Base-by-base conservation (phyloP, 1,140 invertebrate species). In the Drosophila rhopaloa region DNA sequence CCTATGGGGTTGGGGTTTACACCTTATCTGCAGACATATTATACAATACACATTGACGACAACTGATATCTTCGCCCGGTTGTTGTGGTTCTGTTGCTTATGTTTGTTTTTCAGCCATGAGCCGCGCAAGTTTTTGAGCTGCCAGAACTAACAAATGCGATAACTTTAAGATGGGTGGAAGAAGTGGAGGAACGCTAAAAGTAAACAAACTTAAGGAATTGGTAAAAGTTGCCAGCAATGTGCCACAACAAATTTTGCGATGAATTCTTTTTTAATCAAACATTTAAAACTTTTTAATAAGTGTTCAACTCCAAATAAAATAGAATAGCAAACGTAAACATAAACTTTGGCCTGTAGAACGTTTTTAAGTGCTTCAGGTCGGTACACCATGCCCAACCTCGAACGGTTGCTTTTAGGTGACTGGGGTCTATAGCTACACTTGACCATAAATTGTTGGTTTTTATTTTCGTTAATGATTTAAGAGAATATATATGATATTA, bases 251-350 rank as follows among this genome's bases (percentile, higher is more conserved):
- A 81, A 86, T 86, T 82, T 71, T 68, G 44, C 67, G 66, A 88
- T 82, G 79, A 88, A 88, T 86, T 86, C 76, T 63, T 81, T 75
- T 86, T 88, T 82, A 88, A 88, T 86, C 83, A 86, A 86, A 82
- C 82, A 86, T 88, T 86, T 86, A 76, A 88, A 86, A 86, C 83
- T 86, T 86, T 86, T 86, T 86, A 86, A 88, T 88, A 86, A 81
- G 76, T 48, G 48, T 54, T 54, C 61, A 66, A 62, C 75, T 57
- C 37, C 9, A 50, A 72, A 71, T 71, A 63, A 88, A 81, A 88
- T 76, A 65, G 77, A 79, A 72, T 60, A 63, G 55, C 47, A 43
- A 53, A 40, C 16, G 43, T 38, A 70, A 71, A 44, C 43, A 46
- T 50, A 66, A 83, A 86, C 75, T 79, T 86, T 78, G 50, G 44